These are phyloP conservation scores for Endotricha flammealis DNA, from an alignment of 2,888 invertebrate genomes.

Conservation along the genomic window DNA sequence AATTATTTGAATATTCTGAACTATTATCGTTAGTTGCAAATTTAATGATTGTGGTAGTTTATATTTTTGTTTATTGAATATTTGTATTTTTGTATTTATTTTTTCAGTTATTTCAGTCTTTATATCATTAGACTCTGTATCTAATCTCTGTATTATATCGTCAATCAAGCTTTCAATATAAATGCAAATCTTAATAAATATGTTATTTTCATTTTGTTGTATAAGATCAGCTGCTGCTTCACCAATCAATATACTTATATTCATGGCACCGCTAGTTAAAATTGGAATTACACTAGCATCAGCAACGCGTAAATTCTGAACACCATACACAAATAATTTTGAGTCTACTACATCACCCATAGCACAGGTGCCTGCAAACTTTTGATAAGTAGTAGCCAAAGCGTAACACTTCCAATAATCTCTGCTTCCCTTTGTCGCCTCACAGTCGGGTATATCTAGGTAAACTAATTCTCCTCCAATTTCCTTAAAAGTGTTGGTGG, in stretches of 20 bases:
- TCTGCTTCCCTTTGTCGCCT: conserved; percentile 56
- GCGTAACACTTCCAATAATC: conserved; percentile 76
- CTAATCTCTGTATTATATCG: too few relatives aligned
- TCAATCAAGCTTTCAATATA: too few relatives aligned
- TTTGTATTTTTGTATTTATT: too few relatives aligned
- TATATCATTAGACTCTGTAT: too few relatives aligned
- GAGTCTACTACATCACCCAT: conserved; percentile 17
- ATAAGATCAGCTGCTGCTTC: conserved; percentile 21
- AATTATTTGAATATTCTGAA: too few relatives aligned
- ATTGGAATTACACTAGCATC: conserved; percentile 19
- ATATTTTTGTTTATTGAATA: too few relatives aligned
- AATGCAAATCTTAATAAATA: too few relatives aligned
- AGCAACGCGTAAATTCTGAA: conserved; percentile 18
- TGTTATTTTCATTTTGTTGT: too few relatives aligned
- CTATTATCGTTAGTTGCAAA: too few relatives aligned
- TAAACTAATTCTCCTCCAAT: conserved; percentile 4
- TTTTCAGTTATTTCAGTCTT: too few relatives aligned
- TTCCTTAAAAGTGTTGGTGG: conserved; percentile 3
- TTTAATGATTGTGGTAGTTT: too few relatives aligned
- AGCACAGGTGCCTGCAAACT: conserved; percentile 43
- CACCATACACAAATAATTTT: conserved; percentile 15
- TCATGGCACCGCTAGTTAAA: conserved; percentile 16
- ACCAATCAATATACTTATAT: conserved; percentile 19
- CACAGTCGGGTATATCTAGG: conserved; percentile 54
- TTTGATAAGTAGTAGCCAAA: conserved; percentile 73